phyloP scores from a whole-genome alignment of 2,113 vertebrate genomes.

The Nymphicus hollandicus region DNA sequence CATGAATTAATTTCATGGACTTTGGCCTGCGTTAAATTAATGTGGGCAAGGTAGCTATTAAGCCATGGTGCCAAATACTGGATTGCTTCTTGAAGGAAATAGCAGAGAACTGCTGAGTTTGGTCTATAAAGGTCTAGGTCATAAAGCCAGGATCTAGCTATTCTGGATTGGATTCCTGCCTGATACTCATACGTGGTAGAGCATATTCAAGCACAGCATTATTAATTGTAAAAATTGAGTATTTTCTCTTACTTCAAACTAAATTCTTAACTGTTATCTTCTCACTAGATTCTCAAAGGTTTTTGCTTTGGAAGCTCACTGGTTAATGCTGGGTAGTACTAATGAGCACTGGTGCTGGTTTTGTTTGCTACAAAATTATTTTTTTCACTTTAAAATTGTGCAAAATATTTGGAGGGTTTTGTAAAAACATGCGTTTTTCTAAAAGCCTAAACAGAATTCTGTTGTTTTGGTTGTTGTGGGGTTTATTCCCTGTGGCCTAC shows the following conservation, averaged over 20 bases:
- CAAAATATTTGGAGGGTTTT: not conserved
- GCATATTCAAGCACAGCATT: not conserved
- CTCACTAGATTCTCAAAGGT: not conserved
- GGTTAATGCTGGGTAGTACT: not conserved
- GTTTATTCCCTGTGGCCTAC: not conserved
- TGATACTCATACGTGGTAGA: not conserved
- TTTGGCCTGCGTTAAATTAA: not conserved
- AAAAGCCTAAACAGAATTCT: not conserved
- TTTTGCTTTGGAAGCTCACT: not conserved
- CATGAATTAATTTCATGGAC: not conserved
- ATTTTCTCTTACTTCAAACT: not conserved
- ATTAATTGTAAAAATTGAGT: not conserved
- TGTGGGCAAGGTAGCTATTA: not conserved
- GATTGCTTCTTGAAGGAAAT: not conserved
- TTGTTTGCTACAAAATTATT: not conserved
- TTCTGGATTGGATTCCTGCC: not conserved
- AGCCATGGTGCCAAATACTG: not conserved
- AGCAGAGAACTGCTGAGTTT: not conserved
- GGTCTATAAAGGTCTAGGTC: not conserved
- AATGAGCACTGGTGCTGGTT: not conserved
- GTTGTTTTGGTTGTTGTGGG: not conserved
- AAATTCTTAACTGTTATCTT: not conserved
- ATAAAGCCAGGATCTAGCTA: not conserved
- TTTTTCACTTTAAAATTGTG: not conserved
- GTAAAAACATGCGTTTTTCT: rapidly evolving